Conservation (phyloP, 2,797 vertebrate species). For the Jordanella pulchra region DNA sequence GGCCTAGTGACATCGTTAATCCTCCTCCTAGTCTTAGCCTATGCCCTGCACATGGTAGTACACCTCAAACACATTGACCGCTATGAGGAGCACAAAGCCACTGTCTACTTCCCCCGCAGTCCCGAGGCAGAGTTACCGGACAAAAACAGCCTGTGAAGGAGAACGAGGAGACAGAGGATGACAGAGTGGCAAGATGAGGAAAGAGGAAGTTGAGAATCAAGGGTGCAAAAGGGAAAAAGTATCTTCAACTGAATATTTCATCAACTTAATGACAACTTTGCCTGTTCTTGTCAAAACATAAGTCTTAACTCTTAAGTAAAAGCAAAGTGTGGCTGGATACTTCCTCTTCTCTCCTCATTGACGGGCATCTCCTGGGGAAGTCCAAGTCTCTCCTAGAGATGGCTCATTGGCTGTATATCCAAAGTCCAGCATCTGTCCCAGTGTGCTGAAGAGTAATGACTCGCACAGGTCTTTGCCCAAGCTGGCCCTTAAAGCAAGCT, state of each 20-base stretch:
- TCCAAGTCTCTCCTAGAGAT: constrained; percentile 61
- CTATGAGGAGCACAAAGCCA: constrained; percentile 88
- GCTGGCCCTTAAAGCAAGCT: constrained; percentile 70
- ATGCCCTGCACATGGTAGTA: constrained; percentile 91
- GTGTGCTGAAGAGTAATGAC: constrained; percentile 66
- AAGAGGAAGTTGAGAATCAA: constrained; percentile 54
- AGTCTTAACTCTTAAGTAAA: constrained; percentile 68
- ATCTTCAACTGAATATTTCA: constrained; percentile 67
- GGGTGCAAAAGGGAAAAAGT: constrained; percentile 68
- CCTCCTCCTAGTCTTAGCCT: constrained; percentile 90
- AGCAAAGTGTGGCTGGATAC: constrained; percentile 72
- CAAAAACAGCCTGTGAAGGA: constrained; percentile 84
- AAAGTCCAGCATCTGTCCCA: constrained; percentile 57
- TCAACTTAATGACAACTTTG: constrained; percentile 69
- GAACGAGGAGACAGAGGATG: constrained; percentile 44
- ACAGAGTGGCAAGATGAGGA: constrained; percentile 37
- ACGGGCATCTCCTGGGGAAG: constrained; percentile 71
- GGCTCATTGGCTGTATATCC: constrained; percentile 58
- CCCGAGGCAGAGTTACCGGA: constrained; percentile 82
- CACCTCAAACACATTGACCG: constrained; percentile 91
- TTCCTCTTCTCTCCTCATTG: constrained; percentile 73
- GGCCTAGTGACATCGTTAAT: constrained; percentile 89
- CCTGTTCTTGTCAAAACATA: constrained; percentile 73
- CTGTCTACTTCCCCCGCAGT: constrained; percentile 84
- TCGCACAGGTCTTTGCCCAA: constrained; percentile 74